Conservation (phyloP, 2,888 invertebrate genomes). For the Aromia moschata region DNA sequence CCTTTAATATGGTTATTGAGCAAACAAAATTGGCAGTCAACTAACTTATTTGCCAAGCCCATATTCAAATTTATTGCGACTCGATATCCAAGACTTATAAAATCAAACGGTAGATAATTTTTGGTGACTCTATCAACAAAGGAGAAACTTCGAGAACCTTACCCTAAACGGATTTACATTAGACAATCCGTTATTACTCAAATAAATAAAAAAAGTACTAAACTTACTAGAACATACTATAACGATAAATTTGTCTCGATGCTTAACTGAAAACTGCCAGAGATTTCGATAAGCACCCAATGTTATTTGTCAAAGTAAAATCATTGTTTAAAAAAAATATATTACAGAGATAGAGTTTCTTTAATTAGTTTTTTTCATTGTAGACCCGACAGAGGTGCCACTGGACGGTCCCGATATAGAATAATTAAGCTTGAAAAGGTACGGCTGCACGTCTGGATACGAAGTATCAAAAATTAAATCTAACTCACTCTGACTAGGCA, state of each 20-base stretch:
- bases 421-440: constrained; percentile 91
- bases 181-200: not conserved
- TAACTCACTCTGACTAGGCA: constrained; percentile 91
- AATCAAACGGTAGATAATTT: not conserved
- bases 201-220: too few relatives aligned
- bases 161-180: not conserved
- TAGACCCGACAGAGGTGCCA: constrained; percentile 81
- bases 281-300: too few relatives aligned
- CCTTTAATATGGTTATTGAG: too few relatives aligned
- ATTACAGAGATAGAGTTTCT: constrained; percentile 82
- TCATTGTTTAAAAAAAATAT: too few relatives aligned
- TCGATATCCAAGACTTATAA: too few relatives aligned
- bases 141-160: not conserved
- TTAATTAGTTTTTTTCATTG: constrained; percentile 90
- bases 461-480: constrained; percentile 95
- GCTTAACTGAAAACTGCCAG: too few relatives aligned
- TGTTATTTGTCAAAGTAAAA: too few relatives aligned
- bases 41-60: too few relatives aligned
- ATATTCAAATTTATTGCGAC: too few relatives aligned
- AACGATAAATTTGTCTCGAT: too few relatives aligned
- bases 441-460: constrained; percentile 94
- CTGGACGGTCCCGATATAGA: constrained; percentile 81
- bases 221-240: too few relatives aligned
- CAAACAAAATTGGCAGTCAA: too few relatives aligned
- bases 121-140: not conserved